Percentiles rank a stretch among this genome's conserved stretches.
phyloP scores from a whole-genome alignment of 2,888 invertebrate species.

The Pollenia labialis region DNA sequence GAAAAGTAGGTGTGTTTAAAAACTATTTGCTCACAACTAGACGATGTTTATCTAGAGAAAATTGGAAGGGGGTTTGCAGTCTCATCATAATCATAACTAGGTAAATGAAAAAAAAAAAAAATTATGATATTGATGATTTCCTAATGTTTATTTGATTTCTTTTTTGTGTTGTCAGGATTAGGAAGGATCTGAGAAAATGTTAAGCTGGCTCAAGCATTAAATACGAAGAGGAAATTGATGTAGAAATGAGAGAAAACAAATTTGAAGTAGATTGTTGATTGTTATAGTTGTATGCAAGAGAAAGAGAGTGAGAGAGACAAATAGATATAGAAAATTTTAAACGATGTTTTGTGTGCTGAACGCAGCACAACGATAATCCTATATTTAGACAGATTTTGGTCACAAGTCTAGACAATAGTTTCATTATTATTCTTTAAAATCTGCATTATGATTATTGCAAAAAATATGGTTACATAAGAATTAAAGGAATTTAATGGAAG shows the following conservation, averaged over 20 bases:
- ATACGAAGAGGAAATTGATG: not conserved
- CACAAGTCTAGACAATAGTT: slow-evolving; percentile 73
- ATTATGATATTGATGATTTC: slow-evolving; percentile 24
- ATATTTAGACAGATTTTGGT: slow-evolving; percentile 70
- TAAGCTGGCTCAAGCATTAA: slow-evolving; percentile 26
- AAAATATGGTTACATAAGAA: not conserved
- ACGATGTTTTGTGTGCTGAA: not conserved
- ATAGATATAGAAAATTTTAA: slow-evolving; percentile 7
- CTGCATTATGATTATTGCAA: not conserved
- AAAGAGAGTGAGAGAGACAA: not conserved
- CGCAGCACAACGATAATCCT: slow-evolving; percentile 72
- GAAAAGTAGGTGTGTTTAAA: slow-evolving; percentile 58
- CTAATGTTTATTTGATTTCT: slow-evolving; percentile 61
- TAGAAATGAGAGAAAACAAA: not conserved
- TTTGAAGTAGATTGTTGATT: not conserved
- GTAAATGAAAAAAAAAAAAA: not conserved
- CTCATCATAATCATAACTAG: not conserved
- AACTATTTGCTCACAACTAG: slow-evolving; percentile 33
- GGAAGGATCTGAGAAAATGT: not conserved
- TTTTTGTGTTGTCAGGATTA: slow-evolving; percentile 52
- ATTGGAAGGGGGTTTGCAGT: slow-evolving; percentile 18
- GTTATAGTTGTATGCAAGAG: not conserved
- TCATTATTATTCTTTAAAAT: slow-evolving; percentile 5
- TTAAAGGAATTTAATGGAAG: not conserved
- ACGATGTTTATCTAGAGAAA: slow-evolving; percentile 57